Evolutionary conservation across 2,888 invertebrate genomes (phyloP), one percentile per base, ranked within the genome.

Genomic region (Lacanobia wlatinum): DNA sequence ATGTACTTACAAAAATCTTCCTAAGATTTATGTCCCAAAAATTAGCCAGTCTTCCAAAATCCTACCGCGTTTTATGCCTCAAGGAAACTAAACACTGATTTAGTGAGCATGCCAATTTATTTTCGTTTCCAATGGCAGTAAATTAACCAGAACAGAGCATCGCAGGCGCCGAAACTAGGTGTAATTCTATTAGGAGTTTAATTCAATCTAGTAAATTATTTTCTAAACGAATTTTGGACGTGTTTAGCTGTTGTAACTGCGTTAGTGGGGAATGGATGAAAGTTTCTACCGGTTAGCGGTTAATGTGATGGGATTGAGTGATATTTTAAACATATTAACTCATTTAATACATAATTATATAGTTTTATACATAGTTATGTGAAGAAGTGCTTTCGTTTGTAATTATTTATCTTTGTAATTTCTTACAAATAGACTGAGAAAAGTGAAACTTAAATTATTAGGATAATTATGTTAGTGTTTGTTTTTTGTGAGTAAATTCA

Each of bases 121-220:
- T 86, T 80, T 77, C 68, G 64, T 76, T 75, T 80, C 82, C 75
- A 82, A 84, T 84, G 73, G 70, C 74, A 70, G 68, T 80, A 85
- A 87, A 80, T 87, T 82, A 74, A 76, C 78, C 52, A 64, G 61
- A 82, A 84, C 72, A 78, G 74, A 83, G 67, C 82, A 74, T 75
- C 64, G 74, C 58, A 66, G 50, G 38, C 71, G 52, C 38, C 23
- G 66, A 78, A 79, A 84, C 73, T 78, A 73, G 71, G 53, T 77
- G 73, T 84, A 83, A 89, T 85, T 84, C 50, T 80, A 83, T 88
- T 86, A 81, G 55, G 70, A 81, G 70, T 82, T 80, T 80, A 88
- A 88, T 87, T 72, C 69, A 84, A 87, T 85, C 28, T 73, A 68
- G 71, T 80, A 74, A 88, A 87, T 89, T 87, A 88, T 88, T 85